Percentiles rank a stretch among this genome's conserved stretches.
Conservation (phyloP, 2,113 vertebrate genomes). For the Sciurus niger region DNA sequence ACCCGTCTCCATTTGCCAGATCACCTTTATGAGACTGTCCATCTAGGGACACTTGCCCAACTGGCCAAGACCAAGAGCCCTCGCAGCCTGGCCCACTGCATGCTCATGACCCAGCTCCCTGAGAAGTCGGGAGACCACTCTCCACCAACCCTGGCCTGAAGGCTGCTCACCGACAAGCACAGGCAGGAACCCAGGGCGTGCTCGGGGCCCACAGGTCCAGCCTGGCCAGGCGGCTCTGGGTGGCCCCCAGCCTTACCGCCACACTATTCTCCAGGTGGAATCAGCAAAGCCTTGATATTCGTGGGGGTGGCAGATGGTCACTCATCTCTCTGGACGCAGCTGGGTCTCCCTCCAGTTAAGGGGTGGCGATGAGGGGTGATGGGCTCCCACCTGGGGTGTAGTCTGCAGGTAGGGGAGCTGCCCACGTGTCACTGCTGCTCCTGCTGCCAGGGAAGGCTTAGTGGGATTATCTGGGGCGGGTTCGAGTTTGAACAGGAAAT, state of each 20-base stretch:
- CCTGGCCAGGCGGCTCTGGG: neutral
- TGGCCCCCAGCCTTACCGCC: neutral
- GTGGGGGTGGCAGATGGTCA: no score
- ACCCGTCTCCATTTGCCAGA: neutral
- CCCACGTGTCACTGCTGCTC: neutral
- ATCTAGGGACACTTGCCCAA: neutral
- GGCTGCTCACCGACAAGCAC: neutral
- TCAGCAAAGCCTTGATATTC: neutral
- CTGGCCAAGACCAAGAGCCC: neutral
- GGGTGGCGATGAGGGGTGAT: neutral
- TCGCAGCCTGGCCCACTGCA: rapidly evolving
- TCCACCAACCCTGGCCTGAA: neutral
- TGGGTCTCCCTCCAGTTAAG: neutral
- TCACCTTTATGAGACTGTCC: neutral
- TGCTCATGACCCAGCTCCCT: neutral
- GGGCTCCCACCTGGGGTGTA: neutral
- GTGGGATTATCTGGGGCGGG: neutral
- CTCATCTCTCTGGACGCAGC: neutral
- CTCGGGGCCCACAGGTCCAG: neutral
- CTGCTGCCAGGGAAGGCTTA: neutral
- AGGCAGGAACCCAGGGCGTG: no score
- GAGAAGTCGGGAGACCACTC: neutral
- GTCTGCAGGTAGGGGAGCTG: no score
- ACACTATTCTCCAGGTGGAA: neutral
- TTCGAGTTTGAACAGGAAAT: no score